Conservation (phyloP, 2,113 vertebrate species). For the Columba livia region DNA sequence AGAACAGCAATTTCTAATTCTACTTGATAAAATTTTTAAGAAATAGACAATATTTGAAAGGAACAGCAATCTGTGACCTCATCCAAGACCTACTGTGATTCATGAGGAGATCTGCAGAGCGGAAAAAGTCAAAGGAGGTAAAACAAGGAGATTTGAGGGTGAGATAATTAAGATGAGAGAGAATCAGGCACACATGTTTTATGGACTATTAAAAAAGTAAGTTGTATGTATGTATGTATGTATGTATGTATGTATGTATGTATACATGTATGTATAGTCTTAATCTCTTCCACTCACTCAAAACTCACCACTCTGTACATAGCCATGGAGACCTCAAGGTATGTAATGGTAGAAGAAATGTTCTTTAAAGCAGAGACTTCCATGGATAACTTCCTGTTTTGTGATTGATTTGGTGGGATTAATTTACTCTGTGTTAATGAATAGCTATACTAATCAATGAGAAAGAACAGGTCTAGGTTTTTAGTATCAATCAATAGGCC, state of each 20-base stretch:
- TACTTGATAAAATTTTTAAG: not conserved
- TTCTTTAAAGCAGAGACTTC: not conserved
- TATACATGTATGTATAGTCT: not conserved
- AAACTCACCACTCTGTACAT: not conserved
- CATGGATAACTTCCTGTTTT: not conserved
- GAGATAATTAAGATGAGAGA: not conserved
- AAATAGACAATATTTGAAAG: not conserved
- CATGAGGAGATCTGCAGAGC: not conserved
- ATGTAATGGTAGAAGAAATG: not conserved
- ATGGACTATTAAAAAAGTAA: not conserved
- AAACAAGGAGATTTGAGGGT: not conserved
- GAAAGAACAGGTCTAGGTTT: not conserved
- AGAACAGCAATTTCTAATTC: not conserved
- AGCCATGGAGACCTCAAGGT: not conserved
- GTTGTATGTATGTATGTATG: not conserved
- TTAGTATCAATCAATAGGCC: not conserved
- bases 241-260: too few relatives aligned
- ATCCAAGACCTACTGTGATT: not conserved
- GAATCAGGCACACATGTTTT: not conserved
- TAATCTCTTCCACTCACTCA: not conserved
- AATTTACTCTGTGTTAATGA: not conserved
- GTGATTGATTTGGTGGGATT: not conserved
- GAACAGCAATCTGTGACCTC: not conserved
- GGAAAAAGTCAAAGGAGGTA: not conserved
- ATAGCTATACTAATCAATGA: not conserved